Base-by-base conservation (phyloP, 2,888 invertebrate genomes). In the Hirudinaria manillensis region DNA sequence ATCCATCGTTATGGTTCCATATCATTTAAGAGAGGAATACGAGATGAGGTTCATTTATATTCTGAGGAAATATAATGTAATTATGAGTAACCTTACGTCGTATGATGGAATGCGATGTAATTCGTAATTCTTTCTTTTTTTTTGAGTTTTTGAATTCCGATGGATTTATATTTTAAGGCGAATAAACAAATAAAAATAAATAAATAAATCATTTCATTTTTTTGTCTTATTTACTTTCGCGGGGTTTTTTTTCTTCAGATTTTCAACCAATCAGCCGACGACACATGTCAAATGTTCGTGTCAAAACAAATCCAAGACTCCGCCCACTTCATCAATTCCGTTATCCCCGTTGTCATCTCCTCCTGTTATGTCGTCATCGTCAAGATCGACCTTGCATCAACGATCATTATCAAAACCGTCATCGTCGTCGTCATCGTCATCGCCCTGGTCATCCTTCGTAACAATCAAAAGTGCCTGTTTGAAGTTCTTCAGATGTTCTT, bases 401-500 rank as follows among this genome's bases (percentile, higher is more conserved):
- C 32, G 34, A 67, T 66, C 66, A 38, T 38, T 61, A 24, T 65
- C 66, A 38, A 32, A 19, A 61, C 34, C 34, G 19, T 74, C n/a
- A n/a, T n/a, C 74, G 27, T 66, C 74, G n/a, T 65, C 74, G 6
- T 75, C 70, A 72, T 55, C 32, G 16, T 70, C 68, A 32, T 71
- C 34, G n/a, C 45, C 53, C 27, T 38, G 21, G 29, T 27, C 21
- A 24, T 10, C 32, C 7, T 29, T 56, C 21, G 53, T 6, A 29
- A 32, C 24, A n/a, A 32, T 55, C 19, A 72, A 4, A 32, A 29
- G 68, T 68, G 68, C 68, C 68, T 68, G n/a, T 10, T 0, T 32
- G n/a, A 68, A 34, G 32, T 34, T 68, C 29, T 36, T 68, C 13
- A 7, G 32, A 34, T 29, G 32, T 36, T 72, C n/a, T 24, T 72